These are phyloP conservation scores for Ormyrus labotus DNA, from an alignment of 2,888 invertebrate species.

Conservation along the genomic window DNA sequence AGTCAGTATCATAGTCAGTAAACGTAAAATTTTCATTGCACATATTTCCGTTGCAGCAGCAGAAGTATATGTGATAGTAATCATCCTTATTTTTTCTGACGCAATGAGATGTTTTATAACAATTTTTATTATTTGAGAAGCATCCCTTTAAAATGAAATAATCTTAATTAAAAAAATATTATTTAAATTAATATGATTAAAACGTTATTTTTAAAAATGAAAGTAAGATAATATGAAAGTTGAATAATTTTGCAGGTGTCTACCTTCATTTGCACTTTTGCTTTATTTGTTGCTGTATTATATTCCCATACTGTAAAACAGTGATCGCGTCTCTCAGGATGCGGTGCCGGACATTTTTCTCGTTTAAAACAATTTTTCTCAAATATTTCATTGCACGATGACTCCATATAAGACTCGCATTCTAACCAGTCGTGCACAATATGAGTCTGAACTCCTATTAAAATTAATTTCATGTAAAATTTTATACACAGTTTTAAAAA, in stretches of 20 bases:
- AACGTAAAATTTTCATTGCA: constrained; percentile 89
- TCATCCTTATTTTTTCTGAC: constrained; percentile 81
- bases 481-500: no score
- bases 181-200: constrained; percentile 11
- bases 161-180: neutral
- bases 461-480: no score
- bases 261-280: neutral
- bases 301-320: neutral
- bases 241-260: neutral
- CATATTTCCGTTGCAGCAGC: constrained; percentile 90
- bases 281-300: neutral
- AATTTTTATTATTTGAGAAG: constrained; percentile 88
- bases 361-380: neutral
- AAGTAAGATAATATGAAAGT: no score
- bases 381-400: no score
- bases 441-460: no score
- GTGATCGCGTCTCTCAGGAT: neutral
- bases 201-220: no score
- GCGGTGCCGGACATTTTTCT: neutral
- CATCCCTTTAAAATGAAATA: constrained; percentile 83
- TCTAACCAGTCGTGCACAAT: no score
- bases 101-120: constrained; percentile 85
- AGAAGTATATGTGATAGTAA: constrained; percentile 85
- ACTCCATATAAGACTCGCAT: no score
- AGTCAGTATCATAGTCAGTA: constrained; percentile 64